Percentiles rank a stretch among this genome's conserved stretches.
These are phyloP conservation scores for Malurus elegans DNA, from an alignment of 2,113 vertebrate species.

Conservation along the genomic window DNA sequence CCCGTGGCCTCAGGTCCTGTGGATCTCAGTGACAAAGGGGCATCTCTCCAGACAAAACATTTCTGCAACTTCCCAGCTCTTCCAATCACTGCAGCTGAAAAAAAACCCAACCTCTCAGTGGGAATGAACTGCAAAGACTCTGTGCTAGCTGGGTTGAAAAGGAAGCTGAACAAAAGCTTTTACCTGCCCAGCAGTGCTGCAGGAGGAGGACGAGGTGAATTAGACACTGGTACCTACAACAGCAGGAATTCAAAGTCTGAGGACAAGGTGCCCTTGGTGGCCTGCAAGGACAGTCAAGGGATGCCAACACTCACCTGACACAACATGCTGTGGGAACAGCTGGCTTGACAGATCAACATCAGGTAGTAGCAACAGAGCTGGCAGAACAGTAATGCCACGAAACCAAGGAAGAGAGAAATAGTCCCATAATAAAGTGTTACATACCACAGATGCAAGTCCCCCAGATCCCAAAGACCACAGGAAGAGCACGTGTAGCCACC, in stretches of 20 bases:
- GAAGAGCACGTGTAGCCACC: fast-evolving
- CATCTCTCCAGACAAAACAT: not conserved
- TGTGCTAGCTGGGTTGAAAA: not conserved
- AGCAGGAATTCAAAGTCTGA: not conserved
- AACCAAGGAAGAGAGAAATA: not conserved
- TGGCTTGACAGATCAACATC: not conserved
- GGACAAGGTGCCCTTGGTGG: not conserved
- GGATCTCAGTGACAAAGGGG: not conserved
- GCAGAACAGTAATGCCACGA: not conserved
- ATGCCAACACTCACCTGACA: not conserved
- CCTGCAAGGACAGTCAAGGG: not conserved
- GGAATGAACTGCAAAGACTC: not conserved
- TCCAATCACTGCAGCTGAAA: not conserved
- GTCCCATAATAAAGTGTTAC: not conserved
- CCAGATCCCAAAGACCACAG: not conserved
- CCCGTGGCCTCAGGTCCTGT: not conserved
- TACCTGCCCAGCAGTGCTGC: not conserved
- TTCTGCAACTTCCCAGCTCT: not conserved
- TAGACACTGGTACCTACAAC: fast-evolving
- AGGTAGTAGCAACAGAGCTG: not conserved
- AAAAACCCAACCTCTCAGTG: not conserved
- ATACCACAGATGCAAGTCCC: not conserved
- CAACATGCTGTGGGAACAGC: not conserved
- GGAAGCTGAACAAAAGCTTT: not conserved
- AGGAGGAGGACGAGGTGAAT: not conserved